A percentile compares a stretch with the other conserved stretches of the same genome.
These are phyloP conservation scores for Hydractinia echinata DNA, from an alignment of 30 jellyfish, hydroid and myxozoan genomes.

Conservation along the genomic window DNA sequence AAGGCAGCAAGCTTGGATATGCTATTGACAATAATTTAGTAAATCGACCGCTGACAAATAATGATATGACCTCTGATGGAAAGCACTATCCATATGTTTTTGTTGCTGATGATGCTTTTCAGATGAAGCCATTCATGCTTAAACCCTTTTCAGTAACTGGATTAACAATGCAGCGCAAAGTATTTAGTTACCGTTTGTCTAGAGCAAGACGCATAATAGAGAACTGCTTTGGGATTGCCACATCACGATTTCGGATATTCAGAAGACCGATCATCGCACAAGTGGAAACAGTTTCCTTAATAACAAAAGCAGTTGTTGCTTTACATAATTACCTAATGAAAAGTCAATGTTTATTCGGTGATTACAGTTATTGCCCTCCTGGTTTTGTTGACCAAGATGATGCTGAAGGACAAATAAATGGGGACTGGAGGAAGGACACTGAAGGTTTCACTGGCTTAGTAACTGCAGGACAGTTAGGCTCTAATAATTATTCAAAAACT, in stretches of 20 bases:
- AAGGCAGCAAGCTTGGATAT: too few species aligned
- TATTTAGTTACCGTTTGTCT: too few species aligned
- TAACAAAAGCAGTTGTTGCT: slow-evolving; percentile 50
- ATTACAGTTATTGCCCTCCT: slow-evolving; percentile 29
- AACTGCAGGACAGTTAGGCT: slow-evolving; percentile 21
- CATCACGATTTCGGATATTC: neutral
- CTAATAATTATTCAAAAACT: slow-evolving; percentile 33
- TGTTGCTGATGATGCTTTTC: too few species aligned
- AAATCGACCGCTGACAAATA: too few species aligned
- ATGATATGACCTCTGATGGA: too few species aligned
- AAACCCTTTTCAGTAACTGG: too few species aligned
- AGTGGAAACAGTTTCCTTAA: slow-evolving; percentile 28
- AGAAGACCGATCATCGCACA: slow-evolving; percentile 46
- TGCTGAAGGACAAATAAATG: slow-evolving; percentile 4
- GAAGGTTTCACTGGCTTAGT: slow-evolving; percentile 14
- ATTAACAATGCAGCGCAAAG: too few species aligned
- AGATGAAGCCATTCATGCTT: too few species aligned
- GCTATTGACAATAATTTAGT: too few species aligned
- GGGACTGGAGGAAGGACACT: slow-evolving; percentile 36
- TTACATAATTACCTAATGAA: slow-evolving; percentile 46
- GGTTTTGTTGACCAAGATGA: slow-evolving; percentile 36
- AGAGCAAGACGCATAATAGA: too few species aligned
- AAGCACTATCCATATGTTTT: too few species aligned
- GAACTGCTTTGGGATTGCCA: too few species aligned
- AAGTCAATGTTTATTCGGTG: neutral